Percentiles rank a stretch among this genome's conserved stretches.
Conservation (phyloP, 1,140 invertebrate species). For the Meloidogyne floridensis region DNA sequence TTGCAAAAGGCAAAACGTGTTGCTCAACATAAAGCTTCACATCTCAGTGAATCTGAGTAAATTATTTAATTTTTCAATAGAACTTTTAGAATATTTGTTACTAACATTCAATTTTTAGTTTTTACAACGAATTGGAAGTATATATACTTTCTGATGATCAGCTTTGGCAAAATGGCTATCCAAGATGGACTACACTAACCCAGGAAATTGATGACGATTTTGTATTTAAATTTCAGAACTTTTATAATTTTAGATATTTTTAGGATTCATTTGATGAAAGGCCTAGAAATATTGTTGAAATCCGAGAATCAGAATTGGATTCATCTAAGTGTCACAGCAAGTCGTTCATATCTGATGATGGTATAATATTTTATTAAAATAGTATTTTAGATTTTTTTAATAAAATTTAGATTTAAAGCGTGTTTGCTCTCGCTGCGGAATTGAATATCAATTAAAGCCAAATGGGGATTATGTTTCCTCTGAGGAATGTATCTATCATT, state of each 20-base stretch:
- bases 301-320: slow-evolving; percentile 24
- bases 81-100: too few relatives aligned
- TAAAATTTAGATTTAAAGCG: slow-evolving; percentile 54
- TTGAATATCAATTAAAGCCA: slow-evolving; percentile 73
- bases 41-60: slow-evolving; percentile 38
- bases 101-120: slow-evolving; percentile 13
- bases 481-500: slow-evolving; percentile 80
- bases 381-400: not conserved
- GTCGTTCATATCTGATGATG: slow-evolving; percentile 15
- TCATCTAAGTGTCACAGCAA: not conserved
- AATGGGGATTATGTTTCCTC: slow-evolving; percentile 73
- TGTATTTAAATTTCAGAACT: not conserved
- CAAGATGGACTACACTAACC: slow-evolving; percentile 25
- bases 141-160: slow-evolving; percentile 49
- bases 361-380: slow-evolving; percentile 15
- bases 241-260: not conserved
- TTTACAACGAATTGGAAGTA: slow-evolving; percentile 28
- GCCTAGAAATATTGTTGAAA: slow-evolving; percentile 7
- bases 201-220: slow-evolving; percentile 18
- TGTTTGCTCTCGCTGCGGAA: slow-evolving; percentile 76
- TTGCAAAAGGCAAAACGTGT: slow-evolving; percentile 27
- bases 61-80: too few relatives aligned
- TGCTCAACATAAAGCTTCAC: slow-evolving; percentile 20
- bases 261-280: not conserved
- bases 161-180: slow-evolving; percentile 46